Base-by-base conservation (phyloP, 1,140 invertebrate genomes). In the Drosophila carrolli region DNA sequence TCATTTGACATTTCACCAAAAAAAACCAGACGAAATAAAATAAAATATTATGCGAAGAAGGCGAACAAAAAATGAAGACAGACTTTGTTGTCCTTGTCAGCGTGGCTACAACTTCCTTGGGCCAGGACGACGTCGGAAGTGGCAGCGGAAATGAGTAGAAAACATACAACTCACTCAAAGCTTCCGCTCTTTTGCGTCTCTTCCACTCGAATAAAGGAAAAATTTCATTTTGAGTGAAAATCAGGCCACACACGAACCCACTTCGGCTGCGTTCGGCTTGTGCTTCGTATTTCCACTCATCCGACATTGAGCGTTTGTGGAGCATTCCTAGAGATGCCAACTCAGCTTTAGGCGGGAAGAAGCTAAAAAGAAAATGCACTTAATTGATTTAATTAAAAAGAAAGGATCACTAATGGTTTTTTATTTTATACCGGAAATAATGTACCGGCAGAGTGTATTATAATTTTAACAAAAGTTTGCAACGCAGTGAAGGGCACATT, bases 101-200 rank as follows among this genome's bases (percentile, higher is more conserved):
- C 57, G 51, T 65, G 50, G 78, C 78, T 81, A 88, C 83, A 82
- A 88, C 83, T 85, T 85, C 78, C 83, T 88, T 88, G 70, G 72
- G 37, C 53, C 61, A 72, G 60, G 59, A 80, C 78, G 61, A 80
- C 56, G 67, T 35, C 75, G 83, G 75, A 86, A 83, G 71, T 83
- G 65, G 55, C 58, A 78, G 70, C 83, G 82, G 82, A 86, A 88
- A 88, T 82, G 82, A 86, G 82, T 68, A 72, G 70, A 59, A 56
- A 54, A 71, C 62, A 68, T 40, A 48, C 41, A 65, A 63, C 50
- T 48, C 48, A 81, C 78, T 63, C 78, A 38, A 44, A 13, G 13
- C 14, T 38, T 56, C 37, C 62, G n/a, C 55, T 14, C 54, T 13
- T 23, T 19, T 1, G 5, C 8, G 13, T 11, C 37, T 32, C 43